Conservation (phyloP, 1,140 invertebrate species). For the Ceratina australensis region DNA sequence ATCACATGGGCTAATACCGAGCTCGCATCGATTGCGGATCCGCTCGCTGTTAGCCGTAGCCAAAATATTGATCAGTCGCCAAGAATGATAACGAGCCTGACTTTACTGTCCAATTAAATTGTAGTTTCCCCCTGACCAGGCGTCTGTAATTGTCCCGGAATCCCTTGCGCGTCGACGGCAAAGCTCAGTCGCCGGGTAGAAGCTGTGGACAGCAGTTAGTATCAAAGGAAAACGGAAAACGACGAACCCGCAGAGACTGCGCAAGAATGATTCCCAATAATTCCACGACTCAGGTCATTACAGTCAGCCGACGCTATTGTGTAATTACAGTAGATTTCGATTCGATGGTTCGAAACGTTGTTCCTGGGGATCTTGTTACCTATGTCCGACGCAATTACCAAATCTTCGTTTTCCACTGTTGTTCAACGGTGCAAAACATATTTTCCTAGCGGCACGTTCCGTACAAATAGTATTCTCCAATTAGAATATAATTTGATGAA, state of each 20-base stretch:
- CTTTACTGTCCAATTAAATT: conserved; percentile 50
- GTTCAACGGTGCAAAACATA: too few relatives aligned
- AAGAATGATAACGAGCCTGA: conserved; percentile 38
- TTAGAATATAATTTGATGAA: too few relatives aligned
- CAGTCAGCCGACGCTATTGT: background rate
- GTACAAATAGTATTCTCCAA: too few relatives aligned
- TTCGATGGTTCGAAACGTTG: background rate
- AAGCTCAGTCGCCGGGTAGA: conserved; percentile 4
- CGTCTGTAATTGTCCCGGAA: conserved; percentile 20
- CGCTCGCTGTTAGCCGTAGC: background rate
- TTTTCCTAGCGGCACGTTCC: too few relatives aligned
- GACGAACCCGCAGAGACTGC: conserved; percentile 24
- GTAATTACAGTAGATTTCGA: background rate
- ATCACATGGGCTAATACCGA: conserved; percentile 21
- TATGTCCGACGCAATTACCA: too few relatives aligned
- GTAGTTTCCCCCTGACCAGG: conserved; percentile 12
- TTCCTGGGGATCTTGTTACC: too few relatives aligned
- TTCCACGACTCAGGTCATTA: conserved; percentile 43
- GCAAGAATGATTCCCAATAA: conserved; percentile 48
- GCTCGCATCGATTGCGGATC: conserved; percentile 16
- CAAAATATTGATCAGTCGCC: conserved; percentile 27
- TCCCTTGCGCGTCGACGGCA: conserved; percentile 29
- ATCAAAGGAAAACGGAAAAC: conserved; percentile 37
- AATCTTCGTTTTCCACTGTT: too few relatives aligned
- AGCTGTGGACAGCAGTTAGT: background rate